Base-by-base conservation (phyloP, 2,888 invertebrate genomes). In the Masnerella sp. region DNA sequence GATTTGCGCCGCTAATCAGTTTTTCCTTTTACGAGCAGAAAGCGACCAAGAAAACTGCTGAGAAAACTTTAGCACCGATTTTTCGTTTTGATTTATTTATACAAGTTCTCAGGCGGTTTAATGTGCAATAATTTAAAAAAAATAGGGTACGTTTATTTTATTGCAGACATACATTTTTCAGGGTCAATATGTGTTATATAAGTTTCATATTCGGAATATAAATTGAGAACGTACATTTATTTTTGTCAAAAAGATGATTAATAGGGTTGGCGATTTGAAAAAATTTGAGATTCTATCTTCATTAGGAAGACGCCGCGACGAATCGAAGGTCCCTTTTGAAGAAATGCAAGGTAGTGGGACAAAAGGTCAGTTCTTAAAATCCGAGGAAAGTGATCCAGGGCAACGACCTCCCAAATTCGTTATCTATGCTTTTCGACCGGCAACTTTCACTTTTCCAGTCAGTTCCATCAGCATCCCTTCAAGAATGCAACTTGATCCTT, bases 21-120 rank as follows among this genome's bases (percentile, higher is more conserved):
- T 61, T 61, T 67, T 38, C 67, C 54, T 40, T 72, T 49, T 36
- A n/a, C 40, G 30, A 9, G n/a, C n/a, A n/a, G n/a, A n/a, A n/a
- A n/a, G n/a, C n/a, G n/a, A n/a, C n/a, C n/a, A n/a, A n/a, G n/a
- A n/a, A n/a, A n/a, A n/a, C n/a, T 15, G 15, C 22, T 32, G 4
- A 5, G 36, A 18, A 36, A 36, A 14, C 22, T n/a, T n/a, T 22
- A 22, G 22, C 43, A 14, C 1, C 1, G 9, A 14, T 25, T 43
- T 43, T 43, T 43, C 18, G 11, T 25, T 8, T 22, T 4, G 12
- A 22, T 22, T 22, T n/a, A n/a, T n/a, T n/a, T n/a, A n/a, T n/a
- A n/a, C n/a, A n/a, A n/a, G n/a, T n/a, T n/a, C n/a, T n/a, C n/a
- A n/a, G n/a, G n/a, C n/a, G n/a, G n/a, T n/a, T n/a, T n/a, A n/a